Evolutionary conservation across 2,888 invertebrate genomes (phyloP).

Genomic region (Dermolepida albohirtum): DNA sequence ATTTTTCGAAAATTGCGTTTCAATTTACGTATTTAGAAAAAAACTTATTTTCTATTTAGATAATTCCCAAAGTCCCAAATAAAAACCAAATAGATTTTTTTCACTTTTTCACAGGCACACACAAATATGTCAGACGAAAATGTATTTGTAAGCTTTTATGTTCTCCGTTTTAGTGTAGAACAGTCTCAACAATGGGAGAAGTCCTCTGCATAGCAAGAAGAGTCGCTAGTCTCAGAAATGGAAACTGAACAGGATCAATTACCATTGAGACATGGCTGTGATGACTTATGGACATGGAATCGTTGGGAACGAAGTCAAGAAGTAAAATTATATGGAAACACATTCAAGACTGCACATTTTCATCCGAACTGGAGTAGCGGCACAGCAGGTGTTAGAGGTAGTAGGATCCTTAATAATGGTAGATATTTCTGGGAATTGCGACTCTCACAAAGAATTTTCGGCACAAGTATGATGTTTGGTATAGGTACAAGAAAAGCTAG

Average conservation of each 20-base stretch:
- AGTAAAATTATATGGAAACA: slow-evolving; percentile 70
- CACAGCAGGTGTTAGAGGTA: slow-evolving; percentile 78
- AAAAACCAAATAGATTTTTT: too few relatives aligned
- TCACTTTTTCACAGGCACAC: too few relatives aligned
- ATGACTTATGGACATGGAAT: slow-evolving; percentile 79
- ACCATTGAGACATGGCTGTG: slow-evolving; percentile 68
- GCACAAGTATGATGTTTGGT: slow-evolving; percentile 83
- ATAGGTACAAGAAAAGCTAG: slow-evolving; percentile 66
- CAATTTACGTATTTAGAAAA: too few relatives aligned
- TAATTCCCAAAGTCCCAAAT: too few relatives aligned
- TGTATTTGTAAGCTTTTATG: too few relatives aligned
- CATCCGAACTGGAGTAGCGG: slow-evolving; percentile 83
- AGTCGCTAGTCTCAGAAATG: slow-evolving; percentile 41
- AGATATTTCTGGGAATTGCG: slow-evolving; percentile 76
- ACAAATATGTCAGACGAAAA: too few relatives aligned
- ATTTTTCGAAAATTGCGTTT: too few relatives aligned
- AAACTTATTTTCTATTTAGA: too few relatives aligned
- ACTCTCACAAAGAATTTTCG: slow-evolving; percentile 74
- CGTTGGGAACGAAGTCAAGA: slow-evolving; percentile 69
- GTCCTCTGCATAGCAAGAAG: slow-evolving; percentile 51
- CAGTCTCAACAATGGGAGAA: slow-evolving; percentile 43
- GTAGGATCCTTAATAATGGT: slow-evolving; percentile 73
- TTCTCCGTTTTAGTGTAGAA: slow-evolving; percentile 28
- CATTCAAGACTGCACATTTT: slow-evolving; percentile 73
- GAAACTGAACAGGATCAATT: slow-evolving; percentile 51